Base-by-base conservation (phyloP, 2,888 invertebrate species). In the Diplolepis rosae region DNA sequence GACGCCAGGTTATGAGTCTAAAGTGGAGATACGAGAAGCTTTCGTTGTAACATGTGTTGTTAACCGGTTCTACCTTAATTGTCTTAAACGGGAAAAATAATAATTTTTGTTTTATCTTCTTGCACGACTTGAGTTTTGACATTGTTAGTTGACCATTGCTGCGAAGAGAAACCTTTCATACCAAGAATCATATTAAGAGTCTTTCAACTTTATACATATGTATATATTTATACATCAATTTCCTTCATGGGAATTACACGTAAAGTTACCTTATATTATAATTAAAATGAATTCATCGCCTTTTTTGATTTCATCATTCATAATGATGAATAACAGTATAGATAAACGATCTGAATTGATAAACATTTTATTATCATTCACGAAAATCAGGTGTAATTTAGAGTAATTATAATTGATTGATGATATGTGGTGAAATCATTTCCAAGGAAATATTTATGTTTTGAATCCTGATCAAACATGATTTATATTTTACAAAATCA, bases 41-140 rank as follows among this genome's bases (percentile, higher is more conserved):
- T 80, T 79, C 74, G 70, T 79, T 84, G 83, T 83, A 83, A 83
- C 84, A 83, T 83, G 81, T 81, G 82, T 83, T 83, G 79, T 82
- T 83, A 83, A 84, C 84, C 84, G 82, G 83, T 84, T 82, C 81
- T 74, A 80, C 81, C 82, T 84, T 84, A 83, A 84, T 84, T 83
- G 83, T 83, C 83, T 83, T 79, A 84, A 84, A 83, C 80, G 79
- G 71, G 66, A 72, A 80, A 77, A 74, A 80, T 80, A 83, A 83
- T 82, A 82, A 82, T 83, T 83, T 81, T 80, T 76, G 71, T 65
- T 81, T 82, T 82, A 82, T 83, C 82, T 82, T 51, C 39, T 42
- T 18, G 48, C 51, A 48, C 42, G 54, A 65, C 66, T 65, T 70
- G 42, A 61, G 70, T 65, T 73, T 68, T 73, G 70, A 73, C 73